These are phyloP conservation scores for Carlito syrichta DNA, from an alignment of 2,113 vertebrate species.

Conservation along the genomic window DNA sequence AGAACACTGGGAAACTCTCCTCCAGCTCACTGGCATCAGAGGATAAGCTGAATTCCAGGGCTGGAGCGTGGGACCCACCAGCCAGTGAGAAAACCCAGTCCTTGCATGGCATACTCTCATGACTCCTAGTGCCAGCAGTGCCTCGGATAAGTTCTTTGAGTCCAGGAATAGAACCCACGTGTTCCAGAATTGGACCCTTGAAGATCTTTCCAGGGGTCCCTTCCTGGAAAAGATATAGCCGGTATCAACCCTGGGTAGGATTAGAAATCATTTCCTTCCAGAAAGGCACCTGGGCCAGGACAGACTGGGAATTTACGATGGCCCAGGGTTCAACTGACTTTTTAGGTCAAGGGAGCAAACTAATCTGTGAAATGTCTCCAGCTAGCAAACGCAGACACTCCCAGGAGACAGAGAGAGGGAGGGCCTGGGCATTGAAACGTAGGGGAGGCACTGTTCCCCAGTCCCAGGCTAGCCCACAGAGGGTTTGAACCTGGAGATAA, in stretches of 20 bases:
- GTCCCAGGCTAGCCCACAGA: neutral
- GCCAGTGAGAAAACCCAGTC: neutral
- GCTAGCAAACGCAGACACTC: neutral
- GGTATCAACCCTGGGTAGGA: neutral
- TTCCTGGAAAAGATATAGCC: neutral
- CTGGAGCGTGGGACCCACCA: rapidly evolving
- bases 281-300: neutral
- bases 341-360: neutral
- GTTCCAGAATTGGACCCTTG: neutral
- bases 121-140: neutral
- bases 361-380: neutral
- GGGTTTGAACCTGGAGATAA: neutral
- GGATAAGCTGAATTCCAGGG: neutral
- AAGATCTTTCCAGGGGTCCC: neutral
- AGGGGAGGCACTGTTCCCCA: neutral
- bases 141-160: neutral
- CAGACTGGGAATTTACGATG: neutral
- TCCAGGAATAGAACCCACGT: neutral
- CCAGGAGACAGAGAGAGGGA: neutral
- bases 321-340: neutral
- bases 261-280: neutral
- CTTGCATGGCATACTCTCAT: rapidly evolving
- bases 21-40: rapidly evolving
- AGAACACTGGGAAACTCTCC: neutral
- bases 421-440: neutral